A percentile compares a stretch with the other conserved stretches of the same genome.
phyloP scores from a whole-genome alignment of 1,140 invertebrate genomes.

The Orchesella cincta region DNA sequence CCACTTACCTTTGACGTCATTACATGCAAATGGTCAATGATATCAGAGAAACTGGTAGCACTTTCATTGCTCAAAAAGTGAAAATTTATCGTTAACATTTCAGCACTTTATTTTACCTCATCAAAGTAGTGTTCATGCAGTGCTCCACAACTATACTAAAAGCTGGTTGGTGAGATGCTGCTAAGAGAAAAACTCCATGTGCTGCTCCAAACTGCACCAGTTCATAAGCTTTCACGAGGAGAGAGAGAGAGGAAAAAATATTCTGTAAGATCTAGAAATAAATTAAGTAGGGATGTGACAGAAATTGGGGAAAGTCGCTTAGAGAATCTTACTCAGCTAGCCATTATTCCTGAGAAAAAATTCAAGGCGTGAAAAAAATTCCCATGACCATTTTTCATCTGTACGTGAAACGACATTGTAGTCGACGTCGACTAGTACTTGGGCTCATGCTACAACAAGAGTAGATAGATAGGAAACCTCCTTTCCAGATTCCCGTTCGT shows the following conservation, averaged over 20 bases:
- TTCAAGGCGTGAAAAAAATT: conserved; percentile 48
- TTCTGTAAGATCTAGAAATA: conserved; percentile 42
- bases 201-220: too few relatives aligned
- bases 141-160: too few relatives aligned
- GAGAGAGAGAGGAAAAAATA: too few relatives aligned
- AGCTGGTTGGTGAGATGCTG: not conserved
- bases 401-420: conserved; percentile 26
- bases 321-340: conserved; percentile 25
- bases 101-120: conserved; percentile 24
- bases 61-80: conserved; percentile 26
- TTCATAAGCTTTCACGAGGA: conserved; percentile 26
- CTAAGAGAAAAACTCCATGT: too few relatives aligned
- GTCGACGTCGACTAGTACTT: not conserved
- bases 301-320: conserved; percentile 44
- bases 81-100: conserved; percentile 29
- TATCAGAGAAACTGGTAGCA: not conserved
- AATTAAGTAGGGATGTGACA: conserved; percentile 43
- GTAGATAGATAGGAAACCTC: too few relatives aligned
- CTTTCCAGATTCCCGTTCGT: not conserved
- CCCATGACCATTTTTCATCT: conserved; percentile 47
- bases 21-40: conserved; percentile 27
- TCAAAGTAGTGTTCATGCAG: conserved; percentile 16
- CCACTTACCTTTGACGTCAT: conserved; percentile 21
- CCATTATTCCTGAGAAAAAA: conserved; percentile 34
- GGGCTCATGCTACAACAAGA: too few relatives aligned